A percentile compares a stretch with the other conserved stretches of the same genome.
These are phyloP conservation scores for Drosophila mauritiana DNA, from an alignment of 1,140 invertebrate genomes.

Conservation along the genomic window DNA sequence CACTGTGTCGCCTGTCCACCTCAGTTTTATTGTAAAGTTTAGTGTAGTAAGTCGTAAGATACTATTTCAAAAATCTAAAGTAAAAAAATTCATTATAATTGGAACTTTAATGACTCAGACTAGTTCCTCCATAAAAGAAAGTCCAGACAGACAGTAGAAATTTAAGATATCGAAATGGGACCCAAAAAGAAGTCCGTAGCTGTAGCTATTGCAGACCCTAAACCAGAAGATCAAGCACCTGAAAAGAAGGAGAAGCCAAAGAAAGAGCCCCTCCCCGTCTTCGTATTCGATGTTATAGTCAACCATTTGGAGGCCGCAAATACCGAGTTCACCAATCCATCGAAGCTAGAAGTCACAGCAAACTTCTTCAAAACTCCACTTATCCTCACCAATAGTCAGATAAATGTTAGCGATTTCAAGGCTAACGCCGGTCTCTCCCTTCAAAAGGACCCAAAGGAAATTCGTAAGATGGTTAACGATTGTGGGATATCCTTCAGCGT, in stretches of 20 bases:
- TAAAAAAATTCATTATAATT: slow-evolving; percentile 28
- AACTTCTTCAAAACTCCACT: slow-evolving; percentile 34
- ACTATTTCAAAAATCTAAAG: slow-evolving; percentile 29
- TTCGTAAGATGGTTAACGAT: slow-evolving; percentile 17
- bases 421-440: slow-evolving; percentile 7
- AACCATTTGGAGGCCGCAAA: slow-evolving; percentile 8
- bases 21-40: slow-evolving; percentile 27
- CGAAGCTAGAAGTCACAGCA: slow-evolving; percentile 3
- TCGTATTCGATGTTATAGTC: slow-evolving; percentile 54
- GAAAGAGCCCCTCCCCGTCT: slow-evolving; percentile 6
- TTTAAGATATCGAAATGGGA: slow-evolving; percentile 12
- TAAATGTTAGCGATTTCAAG: slow-evolving; percentile 55
- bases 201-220: background rate
- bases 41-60: slow-evolving; percentile 24
- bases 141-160: slow-evolving; percentile 8
- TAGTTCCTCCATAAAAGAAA: background rate
- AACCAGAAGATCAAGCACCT: background rate
- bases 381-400: slow-evolving; percentile 28
- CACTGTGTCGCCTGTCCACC: slow-evolving; percentile 1
- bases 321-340: slow-evolving; percentile 1
- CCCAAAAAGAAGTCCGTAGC: background rate
- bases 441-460: background rate
- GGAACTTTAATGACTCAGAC: background rate
- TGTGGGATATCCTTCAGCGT: slow-evolving; percentile 44
- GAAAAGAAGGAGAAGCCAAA: background rate